These are phyloP conservation scores for Anas acuta DNA, from an alignment of 2,797 vertebrate genomes.

Conservation along the genomic window DNA sequence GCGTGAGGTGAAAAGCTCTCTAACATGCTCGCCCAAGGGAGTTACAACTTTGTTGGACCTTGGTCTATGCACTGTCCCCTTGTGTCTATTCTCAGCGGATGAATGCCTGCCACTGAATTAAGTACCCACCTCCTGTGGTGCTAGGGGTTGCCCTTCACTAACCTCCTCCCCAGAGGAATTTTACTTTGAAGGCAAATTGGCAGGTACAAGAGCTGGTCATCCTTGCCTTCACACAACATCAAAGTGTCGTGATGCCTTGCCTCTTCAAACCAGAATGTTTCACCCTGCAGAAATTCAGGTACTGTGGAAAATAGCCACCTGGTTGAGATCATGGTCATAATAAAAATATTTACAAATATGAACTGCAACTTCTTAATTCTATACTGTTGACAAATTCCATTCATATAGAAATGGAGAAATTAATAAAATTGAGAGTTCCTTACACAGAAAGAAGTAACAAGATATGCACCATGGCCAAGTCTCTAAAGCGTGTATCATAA, in stretches of 20 bases:
- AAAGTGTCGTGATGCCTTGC: not conserved
- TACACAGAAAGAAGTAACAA: not conserved
- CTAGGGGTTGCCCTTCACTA: not conserved
- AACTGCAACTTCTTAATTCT: not conserved
- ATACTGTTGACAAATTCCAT: not conserved
- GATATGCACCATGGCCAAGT: fast-evolving
- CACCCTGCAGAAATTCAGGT: not conserved
- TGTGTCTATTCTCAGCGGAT: not conserved
- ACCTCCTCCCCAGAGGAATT: not conserved
- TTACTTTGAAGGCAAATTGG: not conserved
- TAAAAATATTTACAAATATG: not conserved
- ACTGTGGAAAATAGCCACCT: not conserved
- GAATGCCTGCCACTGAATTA: not conserved
- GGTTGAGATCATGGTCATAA: not conserved
- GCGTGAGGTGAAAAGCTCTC: not conserved
- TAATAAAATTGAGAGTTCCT: not conserved
- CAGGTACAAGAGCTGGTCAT: not conserved
- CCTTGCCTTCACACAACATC: not conserved
- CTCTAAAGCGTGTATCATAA: not conserved
- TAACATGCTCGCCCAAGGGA: not conserved
- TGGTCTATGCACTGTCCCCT: not conserved
- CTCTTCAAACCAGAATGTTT: not conserved
- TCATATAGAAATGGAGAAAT: not conserved
- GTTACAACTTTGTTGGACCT: not conserved
- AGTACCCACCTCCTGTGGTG: not conserved